A percentile compares a stretch with the other conserved stretches of the same genome.
Evolutionary conservation across 2,797 vertebrate genomes (phyloP).

Genomic region (Vultur gryphus): DNA sequence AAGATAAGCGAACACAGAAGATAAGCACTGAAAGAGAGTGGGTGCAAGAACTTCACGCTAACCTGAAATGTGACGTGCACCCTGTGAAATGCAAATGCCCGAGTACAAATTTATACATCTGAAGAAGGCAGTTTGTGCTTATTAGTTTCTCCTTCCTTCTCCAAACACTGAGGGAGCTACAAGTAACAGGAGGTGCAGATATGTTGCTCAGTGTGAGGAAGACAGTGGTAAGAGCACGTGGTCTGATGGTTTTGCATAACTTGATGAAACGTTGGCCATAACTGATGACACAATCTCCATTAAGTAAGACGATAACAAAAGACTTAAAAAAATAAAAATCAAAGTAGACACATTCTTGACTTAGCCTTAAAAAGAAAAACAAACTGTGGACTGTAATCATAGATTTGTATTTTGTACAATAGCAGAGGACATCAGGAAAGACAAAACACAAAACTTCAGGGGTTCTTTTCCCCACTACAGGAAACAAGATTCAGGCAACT

Average conservation of each 20-base stretch:
- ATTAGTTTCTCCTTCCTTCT: background rate
- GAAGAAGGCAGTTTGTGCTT: background rate
- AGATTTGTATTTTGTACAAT: background rate
- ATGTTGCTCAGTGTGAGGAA: background rate
- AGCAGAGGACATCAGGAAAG: background rate
- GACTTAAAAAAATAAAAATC: background rate
- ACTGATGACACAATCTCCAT: background rate
- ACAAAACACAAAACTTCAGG: background rate
- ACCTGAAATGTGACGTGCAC: background rate
- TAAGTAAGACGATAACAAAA: background rate
- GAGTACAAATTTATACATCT: background rate
- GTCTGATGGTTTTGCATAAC: background rate
- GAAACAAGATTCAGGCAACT: background rate
- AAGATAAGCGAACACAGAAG: background rate
- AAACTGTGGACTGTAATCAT: background rate
- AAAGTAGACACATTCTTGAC: background rate
- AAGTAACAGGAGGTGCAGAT: background rate
- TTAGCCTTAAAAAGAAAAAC: background rate
- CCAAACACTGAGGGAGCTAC: background rate
- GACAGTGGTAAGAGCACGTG: background rate
- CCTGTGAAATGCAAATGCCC: background rate
- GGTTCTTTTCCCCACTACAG: background rate
- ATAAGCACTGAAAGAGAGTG: background rate
- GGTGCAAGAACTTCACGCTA: background rate
- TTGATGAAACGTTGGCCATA: background rate